Evolutionary conservation across 2,113 vertebrate species (phyloP).

Genomic region (Leptosomus discolor): DNA sequence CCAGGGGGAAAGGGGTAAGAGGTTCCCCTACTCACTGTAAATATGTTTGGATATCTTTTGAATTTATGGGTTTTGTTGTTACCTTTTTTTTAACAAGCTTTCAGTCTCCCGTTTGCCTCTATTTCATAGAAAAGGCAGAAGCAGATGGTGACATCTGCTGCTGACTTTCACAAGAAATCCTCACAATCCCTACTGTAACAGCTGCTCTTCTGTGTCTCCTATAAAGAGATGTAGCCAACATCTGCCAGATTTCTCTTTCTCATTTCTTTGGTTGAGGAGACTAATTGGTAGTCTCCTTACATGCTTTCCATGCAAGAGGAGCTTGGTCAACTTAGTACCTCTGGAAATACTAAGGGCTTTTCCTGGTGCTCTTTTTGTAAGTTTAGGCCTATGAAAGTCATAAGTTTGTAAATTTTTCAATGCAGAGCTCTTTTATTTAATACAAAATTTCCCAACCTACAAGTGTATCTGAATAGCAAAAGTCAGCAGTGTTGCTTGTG

Average conservation of each 20-base stretch:
- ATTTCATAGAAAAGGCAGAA: neutral
- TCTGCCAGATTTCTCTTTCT: neutral
- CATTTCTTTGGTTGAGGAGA: neutral
- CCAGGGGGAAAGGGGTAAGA: neutral
- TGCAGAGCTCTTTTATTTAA: neutral
- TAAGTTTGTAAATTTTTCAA: neutral
- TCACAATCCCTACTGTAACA: neutral
- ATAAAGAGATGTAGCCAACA: neutral
- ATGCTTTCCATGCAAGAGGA: neutral
- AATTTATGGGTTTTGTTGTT: neutral
- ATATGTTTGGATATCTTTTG: neutral
- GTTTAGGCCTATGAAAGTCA: neutral
- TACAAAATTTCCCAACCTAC: neutral
- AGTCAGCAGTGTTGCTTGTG: neutral
- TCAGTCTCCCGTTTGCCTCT: neutral
- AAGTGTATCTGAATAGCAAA: neutral
- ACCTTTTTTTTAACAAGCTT: neutral
- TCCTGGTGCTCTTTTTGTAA: neutral
- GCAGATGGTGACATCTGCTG: constrained; percentile 54
- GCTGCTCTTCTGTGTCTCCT: constrained; percentile 10
- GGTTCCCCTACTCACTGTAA: neutral
- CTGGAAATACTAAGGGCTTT: neutral
- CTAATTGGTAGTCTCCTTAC: neutral
- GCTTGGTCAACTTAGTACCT: neutral
- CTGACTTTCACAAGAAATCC: constrained; percentile 21